Conservation (phyloP, 2,888 invertebrate genomes). For the Lordiphosa fenestrarum region DNA sequence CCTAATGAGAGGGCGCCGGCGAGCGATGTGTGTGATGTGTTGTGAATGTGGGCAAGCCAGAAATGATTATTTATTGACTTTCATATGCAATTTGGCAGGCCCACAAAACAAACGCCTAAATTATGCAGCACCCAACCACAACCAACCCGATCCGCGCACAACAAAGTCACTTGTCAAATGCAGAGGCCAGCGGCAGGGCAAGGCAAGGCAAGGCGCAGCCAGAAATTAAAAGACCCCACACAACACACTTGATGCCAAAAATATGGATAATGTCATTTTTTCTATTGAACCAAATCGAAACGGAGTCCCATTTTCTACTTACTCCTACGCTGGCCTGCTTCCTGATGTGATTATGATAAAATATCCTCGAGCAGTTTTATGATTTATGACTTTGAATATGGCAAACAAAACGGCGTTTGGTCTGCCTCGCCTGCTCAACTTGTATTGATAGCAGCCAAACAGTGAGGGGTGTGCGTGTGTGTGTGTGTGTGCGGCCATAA, state of each 20-base stretch:
- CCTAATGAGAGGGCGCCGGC: conserved; percentile 48
- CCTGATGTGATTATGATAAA: conserved; percentile 76
- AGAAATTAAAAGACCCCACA: conserved; percentile 62
- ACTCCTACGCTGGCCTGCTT: conserved; percentile 42
- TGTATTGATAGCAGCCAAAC: conserved; percentile 30
- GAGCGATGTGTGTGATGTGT: background rate
- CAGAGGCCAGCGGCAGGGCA: conserved; percentile 34
- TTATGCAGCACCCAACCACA: conserved; percentile 19
- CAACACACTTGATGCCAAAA: conserved; percentile 68
- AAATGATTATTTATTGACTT: conserved; percentile 71
- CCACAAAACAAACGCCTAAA: conserved; percentile 29
- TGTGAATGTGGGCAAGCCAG: background rate
- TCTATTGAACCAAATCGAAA: conserved; percentile 57
- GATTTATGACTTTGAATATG: conserved; percentile 74
- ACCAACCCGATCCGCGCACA: conserved; percentile 19
- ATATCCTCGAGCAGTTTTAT: conserved; percentile 74
- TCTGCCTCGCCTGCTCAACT: conserved; percentile 21
- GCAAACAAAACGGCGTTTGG: conserved; percentile 64
- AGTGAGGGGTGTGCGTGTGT: background rate
- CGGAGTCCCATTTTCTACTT: conserved; percentile 18
- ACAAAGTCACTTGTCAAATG: conserved; percentile 62
- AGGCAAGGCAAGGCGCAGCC: conserved; percentile 38
- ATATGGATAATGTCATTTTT: conserved; percentile 73
- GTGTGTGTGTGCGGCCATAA: background rate
- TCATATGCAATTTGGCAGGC: conserved; percentile 71